Percentiles rank a stretch among this genome's conserved stretches.
These are phyloP conservation scores for Lydus trimaculatus DNA, from an alignment of 2,888 invertebrate species.

Conservation along the genomic window DNA sequence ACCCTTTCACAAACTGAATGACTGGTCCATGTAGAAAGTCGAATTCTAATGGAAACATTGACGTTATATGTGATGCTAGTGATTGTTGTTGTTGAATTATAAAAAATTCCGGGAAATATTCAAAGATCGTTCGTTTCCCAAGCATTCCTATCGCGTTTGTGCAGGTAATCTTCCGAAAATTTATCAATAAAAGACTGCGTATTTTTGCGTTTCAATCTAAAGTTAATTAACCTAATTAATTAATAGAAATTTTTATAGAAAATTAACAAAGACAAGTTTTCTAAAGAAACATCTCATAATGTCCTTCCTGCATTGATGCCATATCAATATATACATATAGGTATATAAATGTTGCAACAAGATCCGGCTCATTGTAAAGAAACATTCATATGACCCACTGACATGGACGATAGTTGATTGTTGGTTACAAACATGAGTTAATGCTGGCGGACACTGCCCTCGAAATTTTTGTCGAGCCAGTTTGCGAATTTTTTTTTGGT, in stretches of 20 bases:
- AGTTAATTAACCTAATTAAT: constrained; percentile 1
- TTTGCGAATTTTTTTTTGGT: not conserved
- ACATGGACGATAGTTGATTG: constrained; percentile 30
- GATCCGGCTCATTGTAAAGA: constrained; percentile 40
- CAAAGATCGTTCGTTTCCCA: too few relatives aligned
- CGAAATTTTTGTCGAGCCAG: not conserved
- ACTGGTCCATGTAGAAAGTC: too few relatives aligned
- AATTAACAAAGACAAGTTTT: constrained; percentile 13
- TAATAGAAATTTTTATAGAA: constrained; percentile 1
- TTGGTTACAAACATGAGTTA: not conserved
- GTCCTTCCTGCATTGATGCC: constrained; percentile 19
- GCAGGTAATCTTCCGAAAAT: too few relatives aligned
- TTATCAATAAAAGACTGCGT: too few relatives aligned
- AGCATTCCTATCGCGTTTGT: too few relatives aligned
- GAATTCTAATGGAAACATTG: too few relatives aligned
- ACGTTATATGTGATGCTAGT: too few relatives aligned
- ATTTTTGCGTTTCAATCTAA: not conserved
- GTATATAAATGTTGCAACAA: constrained; percentile 19
- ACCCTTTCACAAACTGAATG: too few relatives aligned
- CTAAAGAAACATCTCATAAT: constrained; percentile 16
- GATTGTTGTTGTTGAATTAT: too few relatives aligned
- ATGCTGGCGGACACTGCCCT: not conserved
- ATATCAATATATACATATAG: too few relatives aligned
- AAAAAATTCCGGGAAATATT: too few relatives aligned
- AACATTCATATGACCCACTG: constrained; percentile 46